Evolutionary conservation across 2,797 vertebrate genomes (phyloP), one percentile per base, ranked within the genome.

Genomic region (Spinus pinus): DNA sequence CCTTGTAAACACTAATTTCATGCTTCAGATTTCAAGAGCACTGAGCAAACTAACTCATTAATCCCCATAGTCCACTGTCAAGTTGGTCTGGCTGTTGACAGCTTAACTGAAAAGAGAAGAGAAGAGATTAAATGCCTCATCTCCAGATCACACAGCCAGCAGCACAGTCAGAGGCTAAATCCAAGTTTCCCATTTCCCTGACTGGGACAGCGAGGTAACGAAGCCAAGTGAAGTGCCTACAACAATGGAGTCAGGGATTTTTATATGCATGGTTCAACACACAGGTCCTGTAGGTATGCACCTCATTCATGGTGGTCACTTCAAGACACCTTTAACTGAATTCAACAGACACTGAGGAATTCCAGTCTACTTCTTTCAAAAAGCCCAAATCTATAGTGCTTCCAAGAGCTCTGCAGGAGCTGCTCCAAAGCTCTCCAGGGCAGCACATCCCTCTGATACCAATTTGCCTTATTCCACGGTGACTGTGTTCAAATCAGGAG

Each of bases 21-120:
- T 79, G 89, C 94, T 90, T 95, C 57, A 91, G 37, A 88, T 93
- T 88, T 94, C 85, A 56, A 75, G n/a, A 90, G 60, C 51, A 66
- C 62, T 50, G 39, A 79, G 65, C 54, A 94, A 91, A 94, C 87
- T 74, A 75, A 88, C 66, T 77, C 64, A 56, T 60, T 86, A 91
- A 96, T 83, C 70, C 84, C 49, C 41, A 62, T 22, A 24, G 85
- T n/a, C 44, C 66, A 71, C 82, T 66, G 44, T 90, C 75, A 94
- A 69, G 58, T 70, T 91, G 70, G 44, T 60, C 80, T 67, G 56
- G 80, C 79, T 66, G 57, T 73, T 84, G 81, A 80, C 85, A 88
- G 66, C 37, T 85, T 86, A 88, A 92, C 12, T 70, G 75, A 66
- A 79, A 74, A 65, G 80, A 53, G 47, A 69, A 82, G 81, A 94